Conservation (phyloP, 1,140 invertebrate species). For the Lysiphlebus fabarum region DNA sequence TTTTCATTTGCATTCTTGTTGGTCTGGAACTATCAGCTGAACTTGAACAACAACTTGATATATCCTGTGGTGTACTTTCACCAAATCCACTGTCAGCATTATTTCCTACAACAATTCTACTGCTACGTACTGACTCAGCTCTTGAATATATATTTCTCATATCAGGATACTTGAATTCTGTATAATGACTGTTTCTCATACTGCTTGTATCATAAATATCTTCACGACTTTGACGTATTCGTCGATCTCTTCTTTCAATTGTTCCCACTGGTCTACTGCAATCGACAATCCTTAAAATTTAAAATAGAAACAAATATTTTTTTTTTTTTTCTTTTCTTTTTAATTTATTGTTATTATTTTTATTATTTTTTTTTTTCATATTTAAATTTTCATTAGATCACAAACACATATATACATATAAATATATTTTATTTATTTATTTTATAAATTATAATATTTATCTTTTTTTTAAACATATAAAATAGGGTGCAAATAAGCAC, state of each 20-base stretch:
- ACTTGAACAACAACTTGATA: slow-evolving; percentile 55
- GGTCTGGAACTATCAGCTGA: slow-evolving; percentile 51
- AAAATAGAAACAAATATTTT: slow-evolving; percentile 33
- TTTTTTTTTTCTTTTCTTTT: slow-evolving; percentile 36
- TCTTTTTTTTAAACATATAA: too few species aligned
- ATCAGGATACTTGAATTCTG: slow-evolving; percentile 40
- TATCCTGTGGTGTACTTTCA: slow-evolving; percentile 54
- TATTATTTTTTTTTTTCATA: slow-evolving; percentile 13
- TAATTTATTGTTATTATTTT: slow-evolving; percentile 26
- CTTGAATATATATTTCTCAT: slow-evolving; percentile 43
- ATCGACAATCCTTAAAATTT: slow-evolving; percentile 31
- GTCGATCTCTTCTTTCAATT: slow-evolving; percentile 50
- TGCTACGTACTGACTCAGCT: slow-evolving; percentile 44
- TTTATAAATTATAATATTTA: slow-evolving; percentile 17
- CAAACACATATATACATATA: too few species aligned
- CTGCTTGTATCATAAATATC: slow-evolving; percentile 47
- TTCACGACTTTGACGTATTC: slow-evolving; percentile 48
- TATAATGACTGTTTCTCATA: slow-evolving; percentile 38
- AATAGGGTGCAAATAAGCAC: slow-evolving; percentile 34
- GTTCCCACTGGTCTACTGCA: slow-evolving; percentile 48
- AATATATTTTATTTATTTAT: slow-evolving; percentile 16
- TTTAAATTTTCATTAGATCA: slow-evolving; percentile 19
- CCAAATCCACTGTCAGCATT: slow-evolving; percentile 52
- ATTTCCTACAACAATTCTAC: slow-evolving; percentile 49
- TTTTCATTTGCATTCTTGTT: slow-evolving; percentile 48